Conservation (phyloP, 2,797 vertebrate species). For the Rachycentron canadum region DNA sequence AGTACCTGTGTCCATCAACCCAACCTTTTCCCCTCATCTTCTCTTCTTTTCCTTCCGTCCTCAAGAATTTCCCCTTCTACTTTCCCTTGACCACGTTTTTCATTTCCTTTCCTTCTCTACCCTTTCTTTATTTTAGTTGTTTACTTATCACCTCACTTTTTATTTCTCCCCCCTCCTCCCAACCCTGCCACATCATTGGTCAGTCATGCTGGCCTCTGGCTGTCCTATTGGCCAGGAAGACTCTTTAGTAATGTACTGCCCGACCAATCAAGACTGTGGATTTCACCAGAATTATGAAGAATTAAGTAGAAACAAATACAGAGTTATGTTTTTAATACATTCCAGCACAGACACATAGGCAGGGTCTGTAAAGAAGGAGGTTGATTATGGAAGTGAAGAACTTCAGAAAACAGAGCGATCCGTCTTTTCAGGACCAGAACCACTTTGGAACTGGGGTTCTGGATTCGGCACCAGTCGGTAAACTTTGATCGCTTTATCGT, state of each 20-base stretch:
- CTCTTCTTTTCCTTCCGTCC: constrained; percentile 10
- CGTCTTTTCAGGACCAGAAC: constrained; percentile 60
- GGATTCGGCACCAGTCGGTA: constrained; percentile 37
- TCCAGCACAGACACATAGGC: constrained; percentile 82
- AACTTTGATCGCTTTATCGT: constrained; percentile 45
- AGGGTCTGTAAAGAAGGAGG: constrained; percentile 61
- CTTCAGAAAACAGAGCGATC: constrained; percentile 18
- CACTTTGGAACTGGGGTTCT: constrained; percentile 50
- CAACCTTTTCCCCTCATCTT: background rate
- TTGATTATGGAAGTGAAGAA: constrained; percentile 34
- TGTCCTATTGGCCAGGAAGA: constrained; percentile 65
- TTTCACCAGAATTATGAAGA: constrained; percentile 56
- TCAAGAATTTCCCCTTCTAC: constrained; percentile 2
- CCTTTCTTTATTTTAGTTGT: constrained; percentile 6
- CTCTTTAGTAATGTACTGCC: constrained; percentile 80
- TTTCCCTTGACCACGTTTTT: constrained; percentile 8
- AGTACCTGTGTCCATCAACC: constrained; percentile 78
- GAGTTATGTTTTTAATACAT: constrained; percentile 83
- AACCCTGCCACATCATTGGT: constrained; percentile 42
- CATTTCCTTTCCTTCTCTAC: constrained; percentile 7
- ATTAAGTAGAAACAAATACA: constrained; percentile 43
- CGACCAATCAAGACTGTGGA: constrained; percentile 83
- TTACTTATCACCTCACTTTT: background rate
- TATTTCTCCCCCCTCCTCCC: constrained; percentile 13
- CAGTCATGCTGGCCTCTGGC: constrained; percentile 65